phyloP scores from a whole-genome alignment of 2,113 vertebrate genomes.

The Prionailurus viverrinus region DNA sequence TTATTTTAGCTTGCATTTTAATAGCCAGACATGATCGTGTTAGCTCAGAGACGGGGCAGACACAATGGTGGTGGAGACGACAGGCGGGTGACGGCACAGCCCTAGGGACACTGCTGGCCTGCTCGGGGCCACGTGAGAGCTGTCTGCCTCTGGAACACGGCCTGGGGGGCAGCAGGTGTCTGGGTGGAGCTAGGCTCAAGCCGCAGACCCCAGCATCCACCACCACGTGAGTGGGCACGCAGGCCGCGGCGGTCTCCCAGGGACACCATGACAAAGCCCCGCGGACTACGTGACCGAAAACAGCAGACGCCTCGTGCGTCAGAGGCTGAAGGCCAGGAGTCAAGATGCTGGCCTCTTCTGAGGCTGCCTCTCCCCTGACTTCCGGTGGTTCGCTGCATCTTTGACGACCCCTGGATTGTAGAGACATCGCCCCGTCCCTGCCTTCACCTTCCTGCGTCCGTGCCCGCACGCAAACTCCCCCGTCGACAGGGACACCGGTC shows the following conservation, averaged over 20 bases:
- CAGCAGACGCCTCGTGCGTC: fast-evolving
- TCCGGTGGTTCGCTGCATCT: background rate
- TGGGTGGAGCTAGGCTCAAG: fast-evolving
- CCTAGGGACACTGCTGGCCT: fast-evolving
- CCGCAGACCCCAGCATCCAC: fast-evolving
- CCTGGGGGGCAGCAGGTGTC: background rate
- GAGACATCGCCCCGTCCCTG: too few relatives aligned
- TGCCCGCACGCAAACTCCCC: background rate
- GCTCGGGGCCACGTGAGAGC: background rate
- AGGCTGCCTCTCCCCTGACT: background rate
- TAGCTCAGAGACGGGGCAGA: background rate
- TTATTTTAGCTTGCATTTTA: background rate
- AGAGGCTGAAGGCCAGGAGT: too few relatives aligned
- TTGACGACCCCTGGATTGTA: fast-evolving
- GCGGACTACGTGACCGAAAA: fast-evolving
- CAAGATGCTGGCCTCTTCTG: fast-evolving
- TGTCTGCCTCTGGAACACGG: background rate
- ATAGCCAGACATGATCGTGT: background rate
- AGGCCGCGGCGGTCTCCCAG: background rate
- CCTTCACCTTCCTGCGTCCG: fast-evolving
- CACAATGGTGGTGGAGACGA: fast-evolving
- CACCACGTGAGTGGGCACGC: fast-evolving
- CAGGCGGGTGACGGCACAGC: background rate
- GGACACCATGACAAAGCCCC: background rate
- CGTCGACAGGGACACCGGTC: too few relatives aligned